Base-by-base conservation (phyloP, 2,888 invertebrate genomes). In the Orthonychiurus folsomi region DNA sequence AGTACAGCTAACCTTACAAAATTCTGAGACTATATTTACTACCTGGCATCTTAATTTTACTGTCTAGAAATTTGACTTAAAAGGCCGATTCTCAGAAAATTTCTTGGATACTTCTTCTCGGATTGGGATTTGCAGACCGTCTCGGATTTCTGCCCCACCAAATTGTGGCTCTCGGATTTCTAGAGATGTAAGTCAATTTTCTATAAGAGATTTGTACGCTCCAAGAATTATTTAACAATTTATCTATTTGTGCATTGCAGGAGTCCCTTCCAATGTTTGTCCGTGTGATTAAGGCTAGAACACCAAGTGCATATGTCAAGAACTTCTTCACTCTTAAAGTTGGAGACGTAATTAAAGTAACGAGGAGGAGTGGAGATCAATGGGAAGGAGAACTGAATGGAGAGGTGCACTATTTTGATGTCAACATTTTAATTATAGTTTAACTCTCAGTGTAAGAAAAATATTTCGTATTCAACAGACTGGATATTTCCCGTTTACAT, bases 241-340 rank as follows among this genome's bases (percentile, higher is more conserved):
- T 58, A 2, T 50, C 48, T 48, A 48, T 48, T n/a, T 48, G 48
- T 48, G 48, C 48, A 12, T 48, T 15, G 15, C 81, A 93, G 87
- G 83, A 93, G 73, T 85, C 87, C 72, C 80, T 96, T 66, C 96
- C 96, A 48, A 93, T 95, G 9, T 82, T 85, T 75, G 96, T 96
- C 21, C 83, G 88, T 72, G 96, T 96, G 57, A 87, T 92, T 73
- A 92, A 93, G 79, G 88, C 90, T 47, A 83, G 96, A 56, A 89
- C 93, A 62, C 96, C 96, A 28, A 96, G 93, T 79, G 93, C 95
- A 9, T 97, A 96, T 77, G 95, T 96, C 80, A 93, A 93, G 15
- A 94, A 94, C 56, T 21, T 5, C 20, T 82, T 97, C 69, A 89
- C 89, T 75, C 80, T 97, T 61, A 92, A 93, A 80, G 87, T 93